Evolutionary conservation across 2,888 invertebrate species (phyloP), one percentile per base, ranked within the genome.

Genomic region (Dryococelus australis): DNA sequence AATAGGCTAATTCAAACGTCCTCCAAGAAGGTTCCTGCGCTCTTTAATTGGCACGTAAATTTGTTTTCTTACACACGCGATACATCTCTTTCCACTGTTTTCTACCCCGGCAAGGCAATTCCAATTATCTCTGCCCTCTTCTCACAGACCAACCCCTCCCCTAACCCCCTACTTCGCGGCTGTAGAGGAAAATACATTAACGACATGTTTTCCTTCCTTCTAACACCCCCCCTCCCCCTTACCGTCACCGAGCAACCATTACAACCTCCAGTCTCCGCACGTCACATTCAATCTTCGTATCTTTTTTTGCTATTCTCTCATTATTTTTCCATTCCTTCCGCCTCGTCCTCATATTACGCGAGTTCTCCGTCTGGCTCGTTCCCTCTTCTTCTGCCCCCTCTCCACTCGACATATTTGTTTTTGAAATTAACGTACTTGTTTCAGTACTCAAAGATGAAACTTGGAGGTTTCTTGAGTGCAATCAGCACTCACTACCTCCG

Each of bases 181-280:
- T 65, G n/a, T 20, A 65, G 65, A 10, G 65, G 24, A 65, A 65
- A 65, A 65, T 65, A 65, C 24, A 65, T 65, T 65, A 65, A 65
- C 65, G 65, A 65, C 65, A 65, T 65, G 65, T 43, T 85, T 53
- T 85, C 85, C 53, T 83, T 81, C 87, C 80, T 26, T 20, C 47
- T 85, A 51, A 43, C 20, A 47, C 24, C 27, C 28, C 24, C 51
- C 47, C 81, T 86, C 12, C 28, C 87, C n/a, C 24, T 20, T 28
- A 35, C 80, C 65, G 0, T 24, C 65, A n/a, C 65, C n/a, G n/a
- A n/a, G 20, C 65, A 65, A 65, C 65, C 65, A 35, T 35, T 35
- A 35, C 35, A 35, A 3, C 35, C 35, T 35, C 35, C 35, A 35
- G 35, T 35, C 35, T 20, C 65, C 10, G 65, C 20, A n/a, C 24